These are phyloP conservation scores for Helicoverpa armigera DNA, from an alignment of 1,140 invertebrate genomes.

Conservation along the genomic window DNA sequence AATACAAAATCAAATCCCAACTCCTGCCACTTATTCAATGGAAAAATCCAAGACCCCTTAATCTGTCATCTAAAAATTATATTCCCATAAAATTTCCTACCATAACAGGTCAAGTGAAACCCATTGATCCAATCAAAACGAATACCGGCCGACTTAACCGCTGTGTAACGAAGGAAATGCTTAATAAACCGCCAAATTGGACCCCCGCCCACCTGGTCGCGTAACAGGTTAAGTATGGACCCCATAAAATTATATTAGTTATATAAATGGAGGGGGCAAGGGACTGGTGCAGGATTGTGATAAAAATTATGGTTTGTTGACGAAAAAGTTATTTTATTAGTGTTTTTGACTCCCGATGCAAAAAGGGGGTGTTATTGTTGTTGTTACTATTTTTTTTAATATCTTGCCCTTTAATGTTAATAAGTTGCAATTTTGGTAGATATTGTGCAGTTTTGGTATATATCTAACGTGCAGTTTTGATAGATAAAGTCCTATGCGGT, in stretches of 20 bases:
- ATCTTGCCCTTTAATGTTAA: conserved; percentile 25
- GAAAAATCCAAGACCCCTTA: background rate
- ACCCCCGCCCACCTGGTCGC: conserved; percentile 2
- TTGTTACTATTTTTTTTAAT: too few relatives aligned
- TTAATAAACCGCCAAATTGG: conserved; percentile 54
- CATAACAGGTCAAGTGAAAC: conserved; percentile 23
- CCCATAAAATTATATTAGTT: conserved; percentile 49
- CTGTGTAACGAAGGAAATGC: conserved; percentile 39
- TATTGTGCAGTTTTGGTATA: too few relatives aligned
- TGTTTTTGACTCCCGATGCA: background rate
- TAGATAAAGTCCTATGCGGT: too few relatives aligned
- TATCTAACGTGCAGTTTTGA: too few relatives aligned
- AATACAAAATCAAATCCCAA: too few relatives aligned
- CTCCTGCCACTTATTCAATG: too few relatives aligned
- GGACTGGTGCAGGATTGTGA: background rate
- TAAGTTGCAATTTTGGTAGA: conserved; percentile 13
- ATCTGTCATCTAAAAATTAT: conserved; percentile 9
- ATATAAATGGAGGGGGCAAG: conserved; percentile 41
- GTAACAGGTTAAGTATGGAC: conserved; percentile 47
- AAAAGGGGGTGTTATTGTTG: too few relatives aligned
- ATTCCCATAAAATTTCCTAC: conserved; percentile 1
- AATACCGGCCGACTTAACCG: conserved; percentile 9
- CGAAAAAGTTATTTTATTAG: background rate
- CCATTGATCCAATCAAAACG: conserved; percentile 47
- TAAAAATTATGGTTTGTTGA: conserved; percentile 13